Evolutionary conservation across 2,113 vertebrate species (phyloP).

Genomic region (Smithornis capensis): DNA sequence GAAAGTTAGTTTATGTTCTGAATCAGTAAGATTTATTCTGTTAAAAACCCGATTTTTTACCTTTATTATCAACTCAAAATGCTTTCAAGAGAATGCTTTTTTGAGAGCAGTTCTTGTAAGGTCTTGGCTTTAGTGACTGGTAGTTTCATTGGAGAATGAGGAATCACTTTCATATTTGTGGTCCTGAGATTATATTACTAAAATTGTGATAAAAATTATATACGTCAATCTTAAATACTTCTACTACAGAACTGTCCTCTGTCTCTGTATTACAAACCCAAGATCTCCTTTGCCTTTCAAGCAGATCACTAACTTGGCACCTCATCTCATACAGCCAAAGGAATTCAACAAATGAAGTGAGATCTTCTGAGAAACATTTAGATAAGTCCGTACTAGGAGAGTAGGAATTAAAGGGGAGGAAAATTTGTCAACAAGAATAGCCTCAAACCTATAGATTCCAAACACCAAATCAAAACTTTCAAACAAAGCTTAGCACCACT

Average conservation of each 20-base stretch:
- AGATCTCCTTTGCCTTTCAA: background rate
- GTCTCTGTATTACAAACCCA: background rate
- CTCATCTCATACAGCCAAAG: background rate
- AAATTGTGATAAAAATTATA: background rate
- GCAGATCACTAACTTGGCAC: background rate
- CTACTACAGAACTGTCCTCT: background rate
- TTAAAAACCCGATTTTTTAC: background rate
- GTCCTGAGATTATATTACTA: background rate
- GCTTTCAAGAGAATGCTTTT: background rate
- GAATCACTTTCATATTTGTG: background rate
- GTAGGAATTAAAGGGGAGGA: background rate
- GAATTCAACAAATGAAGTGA: background rate
- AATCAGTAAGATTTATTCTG: background rate
- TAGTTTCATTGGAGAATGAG: background rate
- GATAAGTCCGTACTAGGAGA: background rate
- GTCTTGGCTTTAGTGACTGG: background rate
- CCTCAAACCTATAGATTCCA: background rate
- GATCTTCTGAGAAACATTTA: background rate
- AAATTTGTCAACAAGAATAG: background rate
- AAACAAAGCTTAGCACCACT: background rate
- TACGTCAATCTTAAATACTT: background rate
- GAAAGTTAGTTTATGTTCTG: background rate
- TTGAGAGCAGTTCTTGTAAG: background rate
- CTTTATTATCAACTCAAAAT: background rate
- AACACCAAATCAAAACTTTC: background rate